phyloP scores from a whole-genome alignment of 1,140 invertebrate species.

The Euborellia annulipes region DNA sequence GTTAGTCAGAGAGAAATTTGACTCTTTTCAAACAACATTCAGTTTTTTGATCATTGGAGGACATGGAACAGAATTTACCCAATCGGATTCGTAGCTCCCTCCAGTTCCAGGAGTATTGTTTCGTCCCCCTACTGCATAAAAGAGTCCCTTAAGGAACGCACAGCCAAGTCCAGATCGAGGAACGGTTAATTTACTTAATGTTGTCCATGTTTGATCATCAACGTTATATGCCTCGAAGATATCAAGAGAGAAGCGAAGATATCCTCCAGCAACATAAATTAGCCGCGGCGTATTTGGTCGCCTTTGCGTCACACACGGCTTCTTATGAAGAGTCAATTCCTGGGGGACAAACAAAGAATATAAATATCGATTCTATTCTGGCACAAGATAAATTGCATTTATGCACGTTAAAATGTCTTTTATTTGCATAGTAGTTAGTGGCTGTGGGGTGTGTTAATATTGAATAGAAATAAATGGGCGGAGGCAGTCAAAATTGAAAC shows the following conservation, averaged over 20 bases:
- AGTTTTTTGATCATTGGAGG: too few species aligned
- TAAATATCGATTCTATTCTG: too few species aligned
- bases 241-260: constrained; percentile 68
- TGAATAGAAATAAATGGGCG: too few species aligned
- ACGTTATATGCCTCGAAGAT: constrained; percentile 75
- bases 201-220: constrained; percentile 67
- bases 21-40: too few species aligned
- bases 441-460: too few species aligned
- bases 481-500: too few species aligned
- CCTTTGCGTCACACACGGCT: constrained; percentile 60
- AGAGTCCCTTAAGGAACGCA: constrained; percentile 68
- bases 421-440: too few species aligned
- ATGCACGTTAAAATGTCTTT: too few species aligned
- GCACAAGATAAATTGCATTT: too few species aligned
- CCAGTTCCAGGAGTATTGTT: constrained; percentile 73
- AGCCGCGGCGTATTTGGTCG: constrained; percentile 71
- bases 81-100: constrained; percentile 43
- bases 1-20: too few species aligned
- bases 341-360: constrained; percentile 24
- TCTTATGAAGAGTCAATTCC: constrained; percentile 69
- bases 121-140: constrained; percentile 81
- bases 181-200: constrained; percentile 57
- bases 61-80: too few species aligned
- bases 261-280: constrained; percentile 82
- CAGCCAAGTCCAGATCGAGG: constrained; percentile 74